Percentiles rank a stretch among this genome's conserved stretches.
Conservation (phyloP, 2,797 vertebrate species). For the Todus mexicanus region DNA sequence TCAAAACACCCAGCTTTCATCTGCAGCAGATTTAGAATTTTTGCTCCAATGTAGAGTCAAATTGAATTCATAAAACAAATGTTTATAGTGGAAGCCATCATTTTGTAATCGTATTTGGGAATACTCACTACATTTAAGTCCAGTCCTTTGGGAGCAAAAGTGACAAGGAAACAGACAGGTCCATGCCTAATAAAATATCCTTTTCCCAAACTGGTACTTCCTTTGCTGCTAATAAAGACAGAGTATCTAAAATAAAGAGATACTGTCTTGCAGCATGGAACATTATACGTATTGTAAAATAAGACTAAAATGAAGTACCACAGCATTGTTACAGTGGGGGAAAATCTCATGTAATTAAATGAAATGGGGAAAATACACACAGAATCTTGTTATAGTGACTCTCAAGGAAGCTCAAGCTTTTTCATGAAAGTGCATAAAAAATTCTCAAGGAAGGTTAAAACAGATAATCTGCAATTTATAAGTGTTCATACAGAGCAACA, state of each 20-base stretch:
- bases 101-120: background rate
- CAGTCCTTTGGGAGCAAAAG: background rate
- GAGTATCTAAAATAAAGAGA: background rate
- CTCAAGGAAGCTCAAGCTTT: background rate
- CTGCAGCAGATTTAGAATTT: background rate
- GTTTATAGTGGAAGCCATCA: background rate
- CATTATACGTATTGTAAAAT: background rate
- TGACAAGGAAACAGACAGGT: background rate
- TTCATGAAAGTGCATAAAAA: background rate
- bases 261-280: background rate
- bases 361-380: background rate
- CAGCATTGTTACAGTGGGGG: background rate
- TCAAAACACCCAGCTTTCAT: background rate
- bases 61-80: conserved; percentile 10
- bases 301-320: background rate
- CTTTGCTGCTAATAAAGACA: background rate
- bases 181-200: background rate
- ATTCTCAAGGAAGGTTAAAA: background rate
- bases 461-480: background rate
- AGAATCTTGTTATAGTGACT: background rate
- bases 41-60: background rate
- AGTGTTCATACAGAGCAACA: background rate
- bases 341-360: background rate
- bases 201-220: background rate
- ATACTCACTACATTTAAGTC: background rate